A percentile compares a stretch with the other conserved stretches of the same genome.
These are phyloP conservation scores for Tupaia tana DNA, from an alignment of 2,113 vertebrate species.

Conservation along the genomic window DNA sequence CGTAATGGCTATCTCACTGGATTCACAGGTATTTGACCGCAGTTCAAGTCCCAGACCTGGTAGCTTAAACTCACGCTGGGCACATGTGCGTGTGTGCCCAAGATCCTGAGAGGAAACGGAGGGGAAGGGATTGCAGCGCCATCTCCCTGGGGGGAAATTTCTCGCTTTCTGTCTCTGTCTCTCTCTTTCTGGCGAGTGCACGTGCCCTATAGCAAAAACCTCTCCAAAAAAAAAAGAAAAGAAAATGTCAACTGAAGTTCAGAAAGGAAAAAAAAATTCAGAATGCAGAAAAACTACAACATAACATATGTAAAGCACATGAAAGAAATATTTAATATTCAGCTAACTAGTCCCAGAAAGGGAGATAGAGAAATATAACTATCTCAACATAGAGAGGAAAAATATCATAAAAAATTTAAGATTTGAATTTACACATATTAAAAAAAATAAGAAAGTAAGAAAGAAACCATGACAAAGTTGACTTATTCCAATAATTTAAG, in stretches of 20 bases:
- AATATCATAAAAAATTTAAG: not conserved
- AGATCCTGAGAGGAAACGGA: too few species aligned
- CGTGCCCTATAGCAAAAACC: too few species aligned
- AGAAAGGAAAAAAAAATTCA: not conserved
- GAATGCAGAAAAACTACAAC: not conserved
- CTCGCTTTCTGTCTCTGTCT: too few species aligned
- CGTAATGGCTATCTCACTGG: too few species aligned
- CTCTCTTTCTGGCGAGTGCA: too few species aligned
- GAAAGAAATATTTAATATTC: not conserved
- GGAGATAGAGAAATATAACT: not conserved
- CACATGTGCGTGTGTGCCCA: too few species aligned
- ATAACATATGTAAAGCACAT: not conserved
- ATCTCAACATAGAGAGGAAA: not conserved
- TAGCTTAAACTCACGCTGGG: too few species aligned
- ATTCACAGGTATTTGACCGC: too few species aligned
- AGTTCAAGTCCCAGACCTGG: too few species aligned
- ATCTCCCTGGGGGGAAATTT: too few species aligned
- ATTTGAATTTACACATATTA: not conserved
- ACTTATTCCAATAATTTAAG: not conserved
- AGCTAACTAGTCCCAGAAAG: not conserved
- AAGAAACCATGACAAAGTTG: not conserved
- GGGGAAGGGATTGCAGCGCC: too few species aligned
- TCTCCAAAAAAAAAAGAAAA: too few species aligned
- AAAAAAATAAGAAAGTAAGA: not conserved
- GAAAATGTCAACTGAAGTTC: not conserved